A percentile compares a stretch with the other conserved stretches of the same genome.
Evolutionary conservation across 2,113 vertebrate species (phyloP).

Genomic region (Corythoichthys haematopterus): DNA sequence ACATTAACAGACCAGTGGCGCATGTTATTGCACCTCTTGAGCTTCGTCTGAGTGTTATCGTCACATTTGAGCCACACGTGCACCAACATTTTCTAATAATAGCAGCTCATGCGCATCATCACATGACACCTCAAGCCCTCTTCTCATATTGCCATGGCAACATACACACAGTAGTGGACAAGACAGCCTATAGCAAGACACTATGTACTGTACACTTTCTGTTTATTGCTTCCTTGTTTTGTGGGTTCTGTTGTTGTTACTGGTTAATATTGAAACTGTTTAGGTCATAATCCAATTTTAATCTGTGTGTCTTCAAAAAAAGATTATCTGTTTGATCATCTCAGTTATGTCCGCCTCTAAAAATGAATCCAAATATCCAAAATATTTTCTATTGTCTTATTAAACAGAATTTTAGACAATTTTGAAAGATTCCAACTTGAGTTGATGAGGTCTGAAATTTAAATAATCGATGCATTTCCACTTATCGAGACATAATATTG

Average conservation of each 20-base stretch:
- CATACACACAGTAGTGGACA: conserved; percentile 15
- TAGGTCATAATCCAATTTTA: conserved; percentile 6
- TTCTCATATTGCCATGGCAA: conserved; percentile 46
- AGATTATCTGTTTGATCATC: conserved; percentile 37
- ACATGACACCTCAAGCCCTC: conserved; percentile 34
- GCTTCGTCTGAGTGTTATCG: conserved; percentile 1
- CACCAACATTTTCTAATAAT: conserved; percentile 36
- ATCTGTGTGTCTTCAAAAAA: conserved; percentile 30
- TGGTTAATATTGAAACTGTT: not conserved
- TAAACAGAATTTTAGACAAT: not conserved
- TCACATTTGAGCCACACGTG: conserved; percentile 40
- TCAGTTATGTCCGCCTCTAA: conserved; percentile 30
- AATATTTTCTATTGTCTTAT: not conserved
- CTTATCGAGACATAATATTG: too few species aligned
- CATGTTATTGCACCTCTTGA: conserved; percentile 3
- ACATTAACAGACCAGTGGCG: not conserved
- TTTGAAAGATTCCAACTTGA: not conserved
- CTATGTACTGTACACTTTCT: not conserved
- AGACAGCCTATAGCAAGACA: not conserved
- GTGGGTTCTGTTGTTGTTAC: not conserved
- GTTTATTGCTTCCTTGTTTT: not conserved
- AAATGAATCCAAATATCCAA: too few species aligned
- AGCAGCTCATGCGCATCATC: conserved; percentile 34
- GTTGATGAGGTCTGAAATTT: not conserved
- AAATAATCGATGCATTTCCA: not conserved